Percentiles rank a stretch among this genome's conserved stretches.
These are phyloP conservation scores for Chaetorhynchus papuensis DNA, from an alignment of 2,113 vertebrate genomes.

Conservation along the genomic window DNA sequence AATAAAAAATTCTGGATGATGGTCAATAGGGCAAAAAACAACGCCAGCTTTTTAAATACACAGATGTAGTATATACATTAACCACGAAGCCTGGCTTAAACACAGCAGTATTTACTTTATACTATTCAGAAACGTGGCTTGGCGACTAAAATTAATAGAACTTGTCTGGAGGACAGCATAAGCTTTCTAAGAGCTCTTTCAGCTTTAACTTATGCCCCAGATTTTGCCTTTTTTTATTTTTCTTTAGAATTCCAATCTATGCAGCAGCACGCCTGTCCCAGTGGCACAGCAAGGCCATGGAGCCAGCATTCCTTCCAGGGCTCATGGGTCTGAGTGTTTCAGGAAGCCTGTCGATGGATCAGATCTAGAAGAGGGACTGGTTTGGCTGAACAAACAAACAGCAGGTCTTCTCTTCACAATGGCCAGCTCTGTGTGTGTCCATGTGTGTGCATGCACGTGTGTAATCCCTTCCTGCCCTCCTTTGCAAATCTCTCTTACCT, in stretches of 20 bases:
- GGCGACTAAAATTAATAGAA: conserved; percentile 32
- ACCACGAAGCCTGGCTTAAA: neutral
- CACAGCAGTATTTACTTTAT: conserved; percentile 44
- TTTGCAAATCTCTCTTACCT: neutral
- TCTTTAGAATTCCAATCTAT: neutral
- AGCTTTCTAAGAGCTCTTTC: conserved; percentile 42
- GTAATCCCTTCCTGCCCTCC: neutral
- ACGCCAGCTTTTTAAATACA: neutral
- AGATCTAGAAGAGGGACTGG: neutral
- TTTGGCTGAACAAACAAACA: neutral
- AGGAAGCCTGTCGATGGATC: neutral
- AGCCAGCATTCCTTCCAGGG: neutral
- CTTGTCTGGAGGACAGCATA: conserved; percentile 1
- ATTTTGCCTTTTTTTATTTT: neutral
- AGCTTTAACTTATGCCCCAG: neutral
- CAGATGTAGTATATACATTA: neutral
- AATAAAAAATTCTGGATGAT: neutral
- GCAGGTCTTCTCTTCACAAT: neutral
- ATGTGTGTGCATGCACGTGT: accelerated
- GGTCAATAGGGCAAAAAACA: conserved; percentile 1
- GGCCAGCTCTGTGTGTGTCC: neutral
- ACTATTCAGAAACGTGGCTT: conserved; percentile 34
- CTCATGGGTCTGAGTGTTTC: neutral
- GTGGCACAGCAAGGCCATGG: neutral
- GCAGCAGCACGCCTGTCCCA: neutral